Evolutionary conservation across 2,113 vertebrate genomes (phyloP).

Genomic region (Elaphurus davidianus): DNA sequence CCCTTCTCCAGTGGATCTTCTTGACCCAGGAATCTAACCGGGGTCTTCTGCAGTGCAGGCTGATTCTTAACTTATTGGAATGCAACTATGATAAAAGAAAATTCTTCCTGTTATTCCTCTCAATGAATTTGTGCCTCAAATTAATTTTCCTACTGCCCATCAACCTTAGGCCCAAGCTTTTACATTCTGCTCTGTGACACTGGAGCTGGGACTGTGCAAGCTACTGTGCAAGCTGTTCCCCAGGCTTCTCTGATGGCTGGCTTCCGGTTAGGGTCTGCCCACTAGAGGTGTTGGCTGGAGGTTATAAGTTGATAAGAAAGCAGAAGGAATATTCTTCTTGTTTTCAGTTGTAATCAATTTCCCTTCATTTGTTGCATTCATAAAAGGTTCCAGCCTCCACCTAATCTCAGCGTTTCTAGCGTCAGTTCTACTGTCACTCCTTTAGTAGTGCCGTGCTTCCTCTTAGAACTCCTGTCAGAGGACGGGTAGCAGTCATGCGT

Average conservation of each 20-base stretch:
- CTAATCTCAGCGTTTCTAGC: not conserved
- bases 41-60: not conserved
- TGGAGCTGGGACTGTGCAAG: not conserved
- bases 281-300: not conserved
- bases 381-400: not conserved
- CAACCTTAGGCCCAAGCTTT: not conserved
- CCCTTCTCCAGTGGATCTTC: not conserved
- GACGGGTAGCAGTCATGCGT: not conserved
- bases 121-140: not conserved
- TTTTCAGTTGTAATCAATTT: not conserved
- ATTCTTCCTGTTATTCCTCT: not conserved
- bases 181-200: not conserved
- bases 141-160: not conserved
- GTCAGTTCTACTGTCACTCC: not conserved
- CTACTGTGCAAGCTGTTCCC: not conserved
- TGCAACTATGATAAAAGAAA: not conserved
- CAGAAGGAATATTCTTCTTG: not conserved
- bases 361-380: not conserved
- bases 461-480: not conserved
- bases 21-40: not conserved
- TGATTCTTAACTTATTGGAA: not conserved
- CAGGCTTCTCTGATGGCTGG: not conserved
- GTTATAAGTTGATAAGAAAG: not conserved
- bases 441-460: not conserved
- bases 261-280: not conserved